A percentile compares a stretch with the other conserved stretches of the same genome.
phyloP scores from a whole-genome alignment of 2,888 invertebrate species.

The Asteroscopus sphinx region DNA sequence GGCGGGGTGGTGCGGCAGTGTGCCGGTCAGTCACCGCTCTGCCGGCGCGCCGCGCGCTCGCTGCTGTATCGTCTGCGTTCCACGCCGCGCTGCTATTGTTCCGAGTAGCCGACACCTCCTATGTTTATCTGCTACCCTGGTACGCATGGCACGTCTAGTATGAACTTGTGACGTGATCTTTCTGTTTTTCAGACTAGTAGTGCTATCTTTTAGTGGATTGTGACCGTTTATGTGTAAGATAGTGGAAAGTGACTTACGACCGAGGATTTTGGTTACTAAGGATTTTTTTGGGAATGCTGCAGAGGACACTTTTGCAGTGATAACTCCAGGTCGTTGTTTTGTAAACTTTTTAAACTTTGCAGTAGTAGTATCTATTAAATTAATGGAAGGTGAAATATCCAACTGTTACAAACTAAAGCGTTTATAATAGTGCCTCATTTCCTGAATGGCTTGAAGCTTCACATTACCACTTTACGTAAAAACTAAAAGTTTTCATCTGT shows the following conservation, averaged over 20 bases:
- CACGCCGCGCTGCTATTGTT: slow-evolving; percentile 72
- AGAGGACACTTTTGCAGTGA: slow-evolving; percentile 63
- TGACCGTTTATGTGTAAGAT: slow-evolving; percentile 80
- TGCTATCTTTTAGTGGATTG: slow-evolving; percentile 75
- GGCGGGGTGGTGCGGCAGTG: slow-evolving; percentile 87
- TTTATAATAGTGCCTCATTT: background rate
- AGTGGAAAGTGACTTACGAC: slow-evolving; percentile 79
- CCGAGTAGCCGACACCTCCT: slow-evolving; percentile 71
- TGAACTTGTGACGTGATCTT: slow-evolving; percentile 79
- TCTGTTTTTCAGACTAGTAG: slow-evolving; percentile 72
- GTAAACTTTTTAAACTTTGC: slow-evolving; percentile 4
- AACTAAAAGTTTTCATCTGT: slow-evolving; percentile 19
- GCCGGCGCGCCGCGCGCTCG: slow-evolving; percentile 86
- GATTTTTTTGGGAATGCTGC: slow-evolving; percentile 76
- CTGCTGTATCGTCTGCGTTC: slow-evolving; percentile 63
- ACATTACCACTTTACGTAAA: slow-evolving; percentile 31
- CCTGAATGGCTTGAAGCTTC: slow-evolving; percentile 15
- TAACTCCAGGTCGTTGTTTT: slow-evolving; percentile 70
- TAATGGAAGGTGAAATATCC: slow-evolving; percentile 4
- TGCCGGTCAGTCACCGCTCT: slow-evolving; percentile 89
- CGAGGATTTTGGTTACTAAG: slow-evolving; percentile 77
- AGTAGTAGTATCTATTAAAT: slow-evolving; percentile 3
- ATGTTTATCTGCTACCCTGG: slow-evolving; percentile 79
- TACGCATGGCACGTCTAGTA: slow-evolving; percentile 74
- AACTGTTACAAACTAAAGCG: background rate